A percentile compares a stretch with the other conserved stretches of the same genome.
phyloP scores from a whole-genome alignment of 2,113 vertebrate species.

The Ranitomeya imitator region DNA sequence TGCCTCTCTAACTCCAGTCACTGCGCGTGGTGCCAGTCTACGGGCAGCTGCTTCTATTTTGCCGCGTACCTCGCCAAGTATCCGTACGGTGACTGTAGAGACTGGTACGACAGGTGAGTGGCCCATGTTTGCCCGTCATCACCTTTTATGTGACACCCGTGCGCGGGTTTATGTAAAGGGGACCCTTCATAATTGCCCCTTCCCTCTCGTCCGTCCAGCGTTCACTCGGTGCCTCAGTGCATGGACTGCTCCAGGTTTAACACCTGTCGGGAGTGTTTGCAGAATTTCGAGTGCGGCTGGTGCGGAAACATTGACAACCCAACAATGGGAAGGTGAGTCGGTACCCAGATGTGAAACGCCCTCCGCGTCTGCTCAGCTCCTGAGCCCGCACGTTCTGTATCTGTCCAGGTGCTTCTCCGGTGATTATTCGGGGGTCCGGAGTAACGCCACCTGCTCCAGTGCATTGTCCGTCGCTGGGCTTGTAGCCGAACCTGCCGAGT shows the following conservation, averaged over 20 bases:
- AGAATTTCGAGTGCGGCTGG: conserved; percentile 90
- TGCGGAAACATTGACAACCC: conserved; percentile 91
- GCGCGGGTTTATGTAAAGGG: too few species aligned
- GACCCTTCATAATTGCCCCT: background rate
- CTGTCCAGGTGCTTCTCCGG: conserved; percentile 81
- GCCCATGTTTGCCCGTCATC: background rate
- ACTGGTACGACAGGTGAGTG: conserved; percentile 90
- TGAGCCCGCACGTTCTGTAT: too few species aligned
- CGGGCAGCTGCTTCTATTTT: conserved; percentile 88
- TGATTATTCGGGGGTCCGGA: conserved; percentile 83
- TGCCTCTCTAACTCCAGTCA: conserved; percentile 92
- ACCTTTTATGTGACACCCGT: too few species aligned
- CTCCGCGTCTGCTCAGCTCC: too few species aligned
- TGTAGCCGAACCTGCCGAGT: conserved; percentile 74
- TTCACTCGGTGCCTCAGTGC: conserved; percentile 87
- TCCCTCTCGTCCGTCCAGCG: conserved; percentile 64
- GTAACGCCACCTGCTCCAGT: conserved; percentile 78
- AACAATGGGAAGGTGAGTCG: conserved; percentile 83
- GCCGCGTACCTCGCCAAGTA: conserved; percentile 91
- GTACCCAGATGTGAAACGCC: background rate
- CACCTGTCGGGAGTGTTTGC: conserved; percentile 83
- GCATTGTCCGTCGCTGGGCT: conserved; percentile 79
- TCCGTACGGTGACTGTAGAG: conserved; percentile 86
- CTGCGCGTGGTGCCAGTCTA: conserved; percentile 93
- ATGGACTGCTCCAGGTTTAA: conserved; percentile 80